Evolutionary conservation across 2,888 invertebrate species (phyloP).

Genomic region (Chalcis sispes): DNA sequence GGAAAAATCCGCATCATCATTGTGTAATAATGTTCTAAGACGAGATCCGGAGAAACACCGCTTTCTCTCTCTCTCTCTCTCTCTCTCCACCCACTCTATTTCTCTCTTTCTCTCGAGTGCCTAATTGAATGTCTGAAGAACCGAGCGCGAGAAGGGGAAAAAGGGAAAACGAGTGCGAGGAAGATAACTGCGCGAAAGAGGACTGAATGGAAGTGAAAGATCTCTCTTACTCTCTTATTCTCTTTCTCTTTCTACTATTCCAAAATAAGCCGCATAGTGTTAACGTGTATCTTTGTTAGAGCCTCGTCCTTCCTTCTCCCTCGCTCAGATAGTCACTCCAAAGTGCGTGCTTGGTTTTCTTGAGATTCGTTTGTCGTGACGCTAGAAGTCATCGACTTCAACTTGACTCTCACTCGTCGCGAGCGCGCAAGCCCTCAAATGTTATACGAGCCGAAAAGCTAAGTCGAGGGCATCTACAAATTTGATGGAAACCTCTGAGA

Average conservation of each 20-base stretch:
- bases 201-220: too few species aligned
- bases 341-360: conserved; percentile 57
- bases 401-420: background rate
- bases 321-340: too few species aligned
- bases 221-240: background rate
- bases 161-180: background rate
- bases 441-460: background rate
- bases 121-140: conserved; percentile 62
- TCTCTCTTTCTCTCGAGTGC: conserved; percentile 61
- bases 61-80: too few species aligned
- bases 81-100: too few species aligned
- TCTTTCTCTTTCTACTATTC: too few species aligned
- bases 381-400: background rate
- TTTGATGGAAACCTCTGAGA: conserved; percentile 9
- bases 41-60: conserved; percentile 60
- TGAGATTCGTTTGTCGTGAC: conserved; percentile 54
- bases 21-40: conserved; percentile 70
- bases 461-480: conserved; percentile 5
- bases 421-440: background rate
- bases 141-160: conserved; percentile 4
- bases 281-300: conserved; percentile 38
- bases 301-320: too few species aligned
- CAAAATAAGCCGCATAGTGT: conserved; percentile 59
- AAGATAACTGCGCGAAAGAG: conserved; percentile 1
- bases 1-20: conserved; percentile 62